A percentile compares a stretch with the other conserved stretches of the same genome.
Evolutionary conservation across 2,888 invertebrate genomes (phyloP).

Genomic region (Orthosia cruda): DNA sequence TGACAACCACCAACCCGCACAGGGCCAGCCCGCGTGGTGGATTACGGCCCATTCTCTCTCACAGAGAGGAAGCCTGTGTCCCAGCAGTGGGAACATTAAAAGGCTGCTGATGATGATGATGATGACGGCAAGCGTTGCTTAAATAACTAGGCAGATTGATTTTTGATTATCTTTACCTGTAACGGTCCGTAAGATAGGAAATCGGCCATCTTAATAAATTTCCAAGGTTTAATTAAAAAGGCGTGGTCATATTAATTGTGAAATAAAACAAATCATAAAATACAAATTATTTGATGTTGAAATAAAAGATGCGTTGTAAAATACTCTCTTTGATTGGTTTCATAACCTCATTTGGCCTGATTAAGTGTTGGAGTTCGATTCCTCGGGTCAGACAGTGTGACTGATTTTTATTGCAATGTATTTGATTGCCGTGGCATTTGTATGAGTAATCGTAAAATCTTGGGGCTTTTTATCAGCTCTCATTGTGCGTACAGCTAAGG

Average conservation of each 20-base stretch:
- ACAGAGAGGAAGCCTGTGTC: too few species aligned
- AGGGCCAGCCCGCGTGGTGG: too few species aligned
- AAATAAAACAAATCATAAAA: constrained; percentile 26
- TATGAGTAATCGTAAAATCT: constrained; percentile 6
- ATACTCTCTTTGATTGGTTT: constrained; percentile 23
- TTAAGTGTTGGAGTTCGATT: constrained; percentile 19
- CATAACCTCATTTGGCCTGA: constrained; percentile 23
- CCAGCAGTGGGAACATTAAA: too few species aligned
- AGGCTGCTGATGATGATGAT: too few species aligned
- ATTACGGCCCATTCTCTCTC: too few species aligned
- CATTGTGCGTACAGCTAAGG: too few species aligned
- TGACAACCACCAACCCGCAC: too few species aligned
- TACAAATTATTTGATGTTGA: constrained; percentile 38
- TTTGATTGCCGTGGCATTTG: constrained; percentile 14
- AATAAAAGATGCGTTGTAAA: constrained; percentile 1
- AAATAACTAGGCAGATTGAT: too few species aligned
- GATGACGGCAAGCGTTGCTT: too few species aligned
- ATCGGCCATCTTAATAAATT: neutral
- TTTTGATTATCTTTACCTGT: too few species aligned
- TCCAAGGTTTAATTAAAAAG: constrained; percentile 18
- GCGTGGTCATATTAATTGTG: constrained; percentile 15
- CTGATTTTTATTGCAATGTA: constrained; percentile 35
- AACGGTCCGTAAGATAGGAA: neutral
- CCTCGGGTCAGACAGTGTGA: neutral
- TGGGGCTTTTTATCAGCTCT: neutral